Base-by-base conservation (phyloP, 2,113 vertebrate species). In the Chaetops frenatus region DNA sequence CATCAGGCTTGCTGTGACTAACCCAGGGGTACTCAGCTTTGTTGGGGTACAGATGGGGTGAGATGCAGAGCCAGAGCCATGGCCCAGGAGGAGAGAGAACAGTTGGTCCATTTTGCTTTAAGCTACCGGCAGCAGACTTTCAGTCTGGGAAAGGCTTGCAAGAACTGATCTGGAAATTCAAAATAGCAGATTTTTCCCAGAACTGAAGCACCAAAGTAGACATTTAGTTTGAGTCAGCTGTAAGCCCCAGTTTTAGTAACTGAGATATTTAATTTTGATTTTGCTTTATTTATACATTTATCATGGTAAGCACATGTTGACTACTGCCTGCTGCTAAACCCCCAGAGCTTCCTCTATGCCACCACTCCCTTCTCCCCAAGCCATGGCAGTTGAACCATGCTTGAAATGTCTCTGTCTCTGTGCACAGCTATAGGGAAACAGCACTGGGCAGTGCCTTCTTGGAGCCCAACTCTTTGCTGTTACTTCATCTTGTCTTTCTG, bases 71-170 rank as follows among this genome's bases (percentile, higher is more conserved):
- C 54, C 86, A 90, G 71, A 92, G 74, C 77, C 25, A 4, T 5
- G n/a, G 78, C 73, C 45, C 78, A 69, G 81, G 29, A 82, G 73
- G 66, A 82, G 78, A 51, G 73, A 89, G 73, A 92, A 54, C 84
- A 95, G 81, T 76, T 72, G 93, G 70, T 69, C 65, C 4, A 1
- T 92, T 92, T 83, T 47, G 82, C 88, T 90, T 80, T 87, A 86
- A 94, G 92, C 88, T 92, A 93, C 12, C 70, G 73, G 86, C 92
- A 90, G 85, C 94, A 94, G 76, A 92, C 86, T 95, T 92, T 71
- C 86, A 88, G 2, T 82, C 71, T 58, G 67, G n/a, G 53, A 45
- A 81, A 90, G 21, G 88, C 60, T 92, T 95, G 80, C 50, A 66
- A 92, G 82, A 96, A 70, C 40, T 44, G 79, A 93, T 83, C 72